Evolutionary conservation across 2,113 vertebrate genomes (phyloP).

Genomic region (Cygnus buccinator): DNA sequence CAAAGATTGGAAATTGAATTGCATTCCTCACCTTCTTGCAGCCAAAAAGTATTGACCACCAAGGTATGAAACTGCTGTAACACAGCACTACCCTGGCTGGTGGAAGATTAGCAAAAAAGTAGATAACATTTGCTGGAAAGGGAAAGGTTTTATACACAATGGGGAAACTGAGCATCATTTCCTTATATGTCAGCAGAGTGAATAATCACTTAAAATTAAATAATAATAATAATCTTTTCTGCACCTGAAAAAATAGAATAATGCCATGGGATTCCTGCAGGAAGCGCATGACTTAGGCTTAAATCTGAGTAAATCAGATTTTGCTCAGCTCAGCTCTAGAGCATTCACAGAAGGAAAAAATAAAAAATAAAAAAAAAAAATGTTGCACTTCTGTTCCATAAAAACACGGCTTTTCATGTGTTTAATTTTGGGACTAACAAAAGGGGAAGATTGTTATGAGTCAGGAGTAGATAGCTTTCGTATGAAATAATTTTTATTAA

Average conservation of each 20-base stretch:
- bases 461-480: conserved; percentile 17
- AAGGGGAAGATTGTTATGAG: not conserved
- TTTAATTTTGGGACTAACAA: conserved; percentile 21
- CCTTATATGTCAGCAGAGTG: conserved; percentile 37
- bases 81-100: not conserved
- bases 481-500: conserved; percentile 12
- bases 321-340: conserved; percentile 21
- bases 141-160: conserved; percentile 23
- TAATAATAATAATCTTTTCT: not conserved
- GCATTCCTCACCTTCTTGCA: not conserved
- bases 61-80: not conserved
- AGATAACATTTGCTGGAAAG: conserved; percentile 9
- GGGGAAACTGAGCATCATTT: conserved; percentile 24
- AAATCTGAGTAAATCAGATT: conserved; percentile 55
- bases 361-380: not conserved
- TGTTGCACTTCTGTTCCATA: not conserved
- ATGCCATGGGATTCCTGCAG: conserved; percentile 16
- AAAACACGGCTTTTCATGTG: conserved; percentile 20
- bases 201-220: conserved; percentile 29
- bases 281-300: not conserved
- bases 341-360: conserved; percentile 12
- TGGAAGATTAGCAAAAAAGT: not conserved
- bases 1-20: not conserved
- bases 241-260: conserved; percentile 56
- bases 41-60: not conserved